These are phyloP conservation scores for Ceratina australensis DNA, from an alignment of 1,140 invertebrate species.

Conservation along the genomic window DNA sequence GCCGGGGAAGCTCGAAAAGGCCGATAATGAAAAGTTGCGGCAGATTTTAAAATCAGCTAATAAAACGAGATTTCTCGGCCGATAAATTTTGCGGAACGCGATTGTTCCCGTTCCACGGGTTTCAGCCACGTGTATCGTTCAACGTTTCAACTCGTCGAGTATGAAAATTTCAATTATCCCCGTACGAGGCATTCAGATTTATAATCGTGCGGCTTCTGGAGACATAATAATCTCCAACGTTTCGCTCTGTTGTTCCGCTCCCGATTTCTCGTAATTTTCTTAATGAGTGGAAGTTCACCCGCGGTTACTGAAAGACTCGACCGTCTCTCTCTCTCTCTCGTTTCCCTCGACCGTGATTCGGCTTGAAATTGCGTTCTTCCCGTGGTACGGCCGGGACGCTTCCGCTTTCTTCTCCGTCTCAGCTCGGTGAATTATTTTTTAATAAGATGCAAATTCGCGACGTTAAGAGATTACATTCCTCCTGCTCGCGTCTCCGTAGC, in stretches of 20 bases:
- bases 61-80: no score
- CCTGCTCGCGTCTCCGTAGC: neutral
- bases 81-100: no score
- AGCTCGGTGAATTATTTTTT: slow-evolving; percentile 25
- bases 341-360: neutral
- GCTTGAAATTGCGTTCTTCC: slow-evolving; percentile 17
- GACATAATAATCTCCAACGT: neutral
- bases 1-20: no score
- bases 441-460: slow-evolving; percentile 38
- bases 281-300: neutral
- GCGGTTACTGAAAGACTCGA: neutral
- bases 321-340: neutral
- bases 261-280: slow-evolving; percentile 13
- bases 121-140: no score
- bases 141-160: no score
- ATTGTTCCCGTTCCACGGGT: no score
- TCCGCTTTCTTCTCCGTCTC: neutral
- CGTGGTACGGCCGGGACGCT: neutral
- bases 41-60: no score
- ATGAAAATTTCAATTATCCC: no score
- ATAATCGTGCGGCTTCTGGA: neutral
- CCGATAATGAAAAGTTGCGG: no score
- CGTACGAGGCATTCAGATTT: no score
- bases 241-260: neutral
- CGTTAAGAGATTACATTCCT: slow-evolving; percentile 19